Evolutionary conservation across 2,888 invertebrate genomes (phyloP), one percentile per base, ranked within the genome.

Genomic region (Lacanobia oleracea): DNA sequence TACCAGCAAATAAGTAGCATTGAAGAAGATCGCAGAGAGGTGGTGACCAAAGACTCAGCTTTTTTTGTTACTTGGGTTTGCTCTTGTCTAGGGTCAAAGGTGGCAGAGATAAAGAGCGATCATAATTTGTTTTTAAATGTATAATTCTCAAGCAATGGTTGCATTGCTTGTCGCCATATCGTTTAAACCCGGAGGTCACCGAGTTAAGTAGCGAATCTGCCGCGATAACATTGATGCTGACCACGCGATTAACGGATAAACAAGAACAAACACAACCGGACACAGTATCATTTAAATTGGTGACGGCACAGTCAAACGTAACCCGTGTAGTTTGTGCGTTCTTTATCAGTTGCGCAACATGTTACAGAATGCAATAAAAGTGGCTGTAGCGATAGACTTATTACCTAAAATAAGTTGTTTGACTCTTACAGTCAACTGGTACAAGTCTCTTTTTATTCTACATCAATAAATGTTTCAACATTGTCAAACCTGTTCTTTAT

Each of bases 181-280:
- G 33, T 68, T 23, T 40, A 53, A 45, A 27, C 0, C n/a, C n/a
- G 14, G 43, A 72, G 79, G 61, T 78, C 54, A 64, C 6, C n/a
- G n/a, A 74, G 62, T 77, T 33, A 65, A 51, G 43, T 54, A 21
- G 21, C 50, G 23, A 60, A 76, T 71, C 14, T 18, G 33, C 54
- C 33, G 21, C 48, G 63, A 61, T 56, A 48, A 40, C 9, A 33
- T 18, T 18, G 18, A 40, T 50, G 48, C 27, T 60, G 14, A 54
- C 9, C 23, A 57, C 37, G 33, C 45, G 21, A 21, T n/a, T 9
- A 7, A 27, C 8, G 6, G 33, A 21, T 45, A 10, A 53, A 6
- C 8, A 27, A 43, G 1, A 50, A 48, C 48, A 18, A 33, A 59
- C 77, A 68, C 1, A 16, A 10, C 8, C 43, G 27, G 21, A 73